These are phyloP conservation scores for Diorhabda sublineata DNA, from an alignment of 1,140 invertebrate genomes.

Conservation along the genomic window DNA sequence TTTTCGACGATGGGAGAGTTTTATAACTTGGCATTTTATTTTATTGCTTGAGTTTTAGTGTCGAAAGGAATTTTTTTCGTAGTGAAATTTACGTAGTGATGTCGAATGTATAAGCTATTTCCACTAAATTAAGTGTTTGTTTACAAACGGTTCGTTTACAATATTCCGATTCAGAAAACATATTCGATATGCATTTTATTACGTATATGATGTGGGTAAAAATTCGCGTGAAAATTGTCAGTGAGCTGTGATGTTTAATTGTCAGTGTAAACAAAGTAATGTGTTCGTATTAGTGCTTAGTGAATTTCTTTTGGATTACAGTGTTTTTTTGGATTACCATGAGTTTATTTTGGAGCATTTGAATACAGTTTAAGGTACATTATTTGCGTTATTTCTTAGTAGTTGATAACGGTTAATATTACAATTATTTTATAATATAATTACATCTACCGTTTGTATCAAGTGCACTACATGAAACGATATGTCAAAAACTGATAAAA, in stretches of 20 bases:
- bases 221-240: neutral
- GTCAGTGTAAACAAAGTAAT: constrained; percentile 21
- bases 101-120: neutral
- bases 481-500: neutral
- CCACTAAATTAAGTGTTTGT: neutral
- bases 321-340: constrained; percentile 12
- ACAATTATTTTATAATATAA: no score
- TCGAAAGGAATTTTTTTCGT: constrained; percentile 4
- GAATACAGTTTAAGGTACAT: constrained; percentile 7
- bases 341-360: neutral
- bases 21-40: constrained; percentile 9
- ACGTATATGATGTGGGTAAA: neutral
- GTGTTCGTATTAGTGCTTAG: constrained; percentile 14
- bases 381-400: neutral
- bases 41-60: constrained; percentile 1
- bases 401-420: neutral
- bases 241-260: constrained; percentile 20
- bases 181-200: constrained; percentile 5
- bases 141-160: constrained; percentile 13
- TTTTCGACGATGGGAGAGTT: constrained; percentile 17
- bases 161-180: neutral
- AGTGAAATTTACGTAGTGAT: neutral
- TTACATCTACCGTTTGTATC: neutral
- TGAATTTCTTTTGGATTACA: constrained; percentile 17
- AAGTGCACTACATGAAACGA: neutral